Conservation (phyloP, 2,797 vertebrate species). For the Phrynocephalus forsythii region DNA sequence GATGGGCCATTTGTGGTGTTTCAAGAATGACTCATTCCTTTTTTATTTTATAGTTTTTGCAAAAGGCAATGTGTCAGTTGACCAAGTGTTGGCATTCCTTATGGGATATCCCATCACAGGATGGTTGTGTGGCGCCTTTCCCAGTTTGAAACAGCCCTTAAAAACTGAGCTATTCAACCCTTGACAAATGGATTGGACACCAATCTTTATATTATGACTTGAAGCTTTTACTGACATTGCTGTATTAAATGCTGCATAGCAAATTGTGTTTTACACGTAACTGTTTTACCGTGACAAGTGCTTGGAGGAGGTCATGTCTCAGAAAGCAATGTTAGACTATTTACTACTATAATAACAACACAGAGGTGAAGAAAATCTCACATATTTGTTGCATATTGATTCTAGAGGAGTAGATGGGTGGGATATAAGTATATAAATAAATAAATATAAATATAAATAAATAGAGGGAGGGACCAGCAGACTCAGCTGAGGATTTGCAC, state of each 20-base stretch:
- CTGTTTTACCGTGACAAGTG: not conserved
- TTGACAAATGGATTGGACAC: not conserved
- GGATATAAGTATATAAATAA: too few relatives aligned
- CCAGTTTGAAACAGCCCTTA: not conserved
- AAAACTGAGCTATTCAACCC: not conserved
- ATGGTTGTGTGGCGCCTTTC: not conserved
- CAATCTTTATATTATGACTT: not conserved
- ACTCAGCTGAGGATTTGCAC: not conserved
- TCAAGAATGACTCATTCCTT: fast-evolving
- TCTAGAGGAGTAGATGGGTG: too few relatives aligned
- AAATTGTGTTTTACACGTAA: not conserved
- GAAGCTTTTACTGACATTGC: not conserved
- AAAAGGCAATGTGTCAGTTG: too few relatives aligned
- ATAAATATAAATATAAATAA: too few relatives aligned
- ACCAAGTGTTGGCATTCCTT: not conserved
- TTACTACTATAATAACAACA: too few relatives aligned
- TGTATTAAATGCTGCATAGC: not conserved
- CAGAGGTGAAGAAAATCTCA: too few relatives aligned
- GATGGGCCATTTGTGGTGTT: fast-evolving
- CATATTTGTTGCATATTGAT: not conserved
- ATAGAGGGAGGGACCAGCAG: not conserved
- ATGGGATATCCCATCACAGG: not conserved
- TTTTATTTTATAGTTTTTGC: not conserved
- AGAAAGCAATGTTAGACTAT: too few relatives aligned
- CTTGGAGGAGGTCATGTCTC: too few relatives aligned